A percentile compares a stretch with the other conserved stretches of the same genome.
These are phyloP conservation scores for Oryzias melastigma DNA, from an alignment of 2,113 vertebrate species.

Conservation along the genomic window DNA sequence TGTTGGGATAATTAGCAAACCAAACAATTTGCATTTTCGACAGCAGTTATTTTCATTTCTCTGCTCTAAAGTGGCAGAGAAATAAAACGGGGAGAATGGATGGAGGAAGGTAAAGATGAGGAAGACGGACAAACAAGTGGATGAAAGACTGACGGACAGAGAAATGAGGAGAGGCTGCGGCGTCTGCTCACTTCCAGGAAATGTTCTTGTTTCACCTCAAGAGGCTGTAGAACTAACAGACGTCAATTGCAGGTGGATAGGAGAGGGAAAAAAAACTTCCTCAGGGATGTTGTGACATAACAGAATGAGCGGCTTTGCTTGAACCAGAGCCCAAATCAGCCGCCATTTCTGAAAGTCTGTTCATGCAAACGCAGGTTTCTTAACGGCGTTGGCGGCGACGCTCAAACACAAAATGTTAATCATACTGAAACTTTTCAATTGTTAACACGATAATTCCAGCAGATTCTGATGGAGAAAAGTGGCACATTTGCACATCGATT, in stretches of 20 bases:
- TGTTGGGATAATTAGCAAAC: conserved; percentile 52
- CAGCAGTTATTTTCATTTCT: conserved; percentile 49
- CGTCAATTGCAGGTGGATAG: conserved; percentile 48
- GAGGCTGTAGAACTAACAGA: conserved; percentile 48
- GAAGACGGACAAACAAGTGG: no score
- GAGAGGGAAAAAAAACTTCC: conserved; percentile 37
- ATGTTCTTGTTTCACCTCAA: conserved; percentile 17
- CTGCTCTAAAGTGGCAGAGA: conserved; percentile 13
- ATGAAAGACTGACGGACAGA: neutral
- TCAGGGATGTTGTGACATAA: conserved; percentile 16
- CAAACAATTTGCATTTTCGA: conserved; percentile 52
- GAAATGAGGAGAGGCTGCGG: neutral
- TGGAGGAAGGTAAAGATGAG: no score
- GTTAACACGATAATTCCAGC: no score
- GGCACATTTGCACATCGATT: no score
- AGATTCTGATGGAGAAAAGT: no score
- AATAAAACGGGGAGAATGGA: neutral
- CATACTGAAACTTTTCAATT: no score
- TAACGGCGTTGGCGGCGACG: no score
- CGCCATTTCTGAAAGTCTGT: no score
- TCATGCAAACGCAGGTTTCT: no score
- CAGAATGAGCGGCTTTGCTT: neutral
- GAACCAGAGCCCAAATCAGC: no score
- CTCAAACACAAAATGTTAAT: no score
- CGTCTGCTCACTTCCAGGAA: conserved; percentile 13